Base-by-base conservation (phyloP, 2,797 vertebrate species). In the Alcedo quadribrachys region DNA sequence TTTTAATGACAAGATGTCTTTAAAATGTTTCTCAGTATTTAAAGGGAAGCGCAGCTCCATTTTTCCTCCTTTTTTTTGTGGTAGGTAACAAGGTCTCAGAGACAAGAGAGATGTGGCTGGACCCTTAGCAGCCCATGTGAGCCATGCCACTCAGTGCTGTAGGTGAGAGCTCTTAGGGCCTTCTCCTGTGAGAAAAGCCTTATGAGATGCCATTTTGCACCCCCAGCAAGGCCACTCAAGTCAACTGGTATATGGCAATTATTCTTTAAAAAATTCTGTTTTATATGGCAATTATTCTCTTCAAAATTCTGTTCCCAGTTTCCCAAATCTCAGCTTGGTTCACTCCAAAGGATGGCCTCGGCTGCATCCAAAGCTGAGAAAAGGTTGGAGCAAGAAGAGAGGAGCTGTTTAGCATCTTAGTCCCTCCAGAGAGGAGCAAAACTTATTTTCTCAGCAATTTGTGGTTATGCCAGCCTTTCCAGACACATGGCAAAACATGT, bases 401-500 rank as follows among this genome's bases (percentile, higher is more conserved):
- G 53, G 28, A 75, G 53, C 13, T 69, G 15, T 63, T 82, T 66
- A 42, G 77, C 65, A 5, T 20, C 33, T 80, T n/a, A 54, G 6
- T 46, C 45, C 54, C 43, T 45, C 48, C 12, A 8, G 82, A 78
- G 71, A 65, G 61, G 22, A 87, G n/a, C 28, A 45, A 12, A 75
- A 90, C 53, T 70, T 70, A 32, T 63, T 90, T 78, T 89, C 57
- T 30, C 6, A 12, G 77, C 43, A 60, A 46, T 73, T 4, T 45
- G 77, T 3, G 57, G 90, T 30, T 66, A 3, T 86, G 79, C 83
- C 94, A 96, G 83, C 68, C 86, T 61, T 50, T 79, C 68, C 94
- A 96, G 91, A 92, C 83, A 58, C 85, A 82, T 12, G 81, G 87
- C 92, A 92, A 68, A 79, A 74, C 51, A 18, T 4, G 27, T 77